A percentile compares a stretch with the other conserved stretches of the same genome.
Evolutionary conservation across 2,113 vertebrate species (phyloP).

Genomic region (Cavia aperea): DNA sequence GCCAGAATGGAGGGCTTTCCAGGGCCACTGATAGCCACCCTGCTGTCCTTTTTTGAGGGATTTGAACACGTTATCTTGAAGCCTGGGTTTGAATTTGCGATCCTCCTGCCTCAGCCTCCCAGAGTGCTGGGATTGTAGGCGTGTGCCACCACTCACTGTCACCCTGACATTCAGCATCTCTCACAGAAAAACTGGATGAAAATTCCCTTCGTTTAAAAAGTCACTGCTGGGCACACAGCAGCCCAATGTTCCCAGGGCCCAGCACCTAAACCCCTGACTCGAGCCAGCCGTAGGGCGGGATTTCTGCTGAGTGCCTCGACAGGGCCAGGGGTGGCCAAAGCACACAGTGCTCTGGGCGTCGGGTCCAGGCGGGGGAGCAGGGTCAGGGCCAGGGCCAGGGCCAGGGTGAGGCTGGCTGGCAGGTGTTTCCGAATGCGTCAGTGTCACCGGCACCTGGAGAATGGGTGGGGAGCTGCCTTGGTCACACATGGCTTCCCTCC

Average conservation of each 20-base stretch:
- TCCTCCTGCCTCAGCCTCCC: neutral
- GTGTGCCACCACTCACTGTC: neutral
- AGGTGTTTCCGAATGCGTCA: neutral
- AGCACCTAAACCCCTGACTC: no score
- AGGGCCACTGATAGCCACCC: neutral
- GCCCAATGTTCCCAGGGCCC: neutral
- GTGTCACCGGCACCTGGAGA: neutral
- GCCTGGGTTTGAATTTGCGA: neutral
- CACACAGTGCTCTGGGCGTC: neutral
- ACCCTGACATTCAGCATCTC: neutral
- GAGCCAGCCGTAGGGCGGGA: neutral
- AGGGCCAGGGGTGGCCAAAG: neutral
- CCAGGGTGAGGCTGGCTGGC: neutral
- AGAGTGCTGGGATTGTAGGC: neutral
- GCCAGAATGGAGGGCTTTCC: neutral
- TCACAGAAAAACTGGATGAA: neutral
- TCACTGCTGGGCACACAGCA: neutral
- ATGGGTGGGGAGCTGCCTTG: neutral
- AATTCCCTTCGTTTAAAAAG: neutral
- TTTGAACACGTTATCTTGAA: neutral
- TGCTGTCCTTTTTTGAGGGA: neutral
- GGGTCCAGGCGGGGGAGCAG: neutral
- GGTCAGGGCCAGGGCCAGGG: neutral
- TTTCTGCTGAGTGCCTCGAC: neutral
- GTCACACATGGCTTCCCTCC: neutral